Evolutionary conservation across 35 echinoderm and acorn worm genomes (phyloP).

Genomic region (Patiria miniata): DNA sequence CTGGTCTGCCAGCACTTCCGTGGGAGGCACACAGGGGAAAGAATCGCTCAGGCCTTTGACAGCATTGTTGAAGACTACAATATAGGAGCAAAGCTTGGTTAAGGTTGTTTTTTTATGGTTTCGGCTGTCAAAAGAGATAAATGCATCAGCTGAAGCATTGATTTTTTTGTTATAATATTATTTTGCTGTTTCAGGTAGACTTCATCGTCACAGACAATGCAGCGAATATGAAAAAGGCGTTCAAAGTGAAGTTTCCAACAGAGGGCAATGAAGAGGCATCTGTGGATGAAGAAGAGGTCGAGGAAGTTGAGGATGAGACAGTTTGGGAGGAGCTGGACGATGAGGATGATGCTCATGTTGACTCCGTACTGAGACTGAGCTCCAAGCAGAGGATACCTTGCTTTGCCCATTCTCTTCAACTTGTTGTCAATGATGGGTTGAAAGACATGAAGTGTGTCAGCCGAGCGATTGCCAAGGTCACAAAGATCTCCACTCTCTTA

Average conservation of each 20-base stretch:
- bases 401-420: slow-evolving; percentile 41
- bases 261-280: slow-evolving; percentile 4
- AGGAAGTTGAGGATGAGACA: slow-evolving; percentile 39
- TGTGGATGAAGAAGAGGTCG: background rate
- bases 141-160: too few relatives aligned
- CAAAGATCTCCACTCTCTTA: slow-evolving; percentile 10
- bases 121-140: too few relatives aligned
- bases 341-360: background rate
- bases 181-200: too few relatives aligned
- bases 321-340: slow-evolving; percentile 18
- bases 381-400: slow-evolving; percentile 37
- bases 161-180: too few relatives aligned
- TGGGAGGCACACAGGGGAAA: slow-evolving; percentile 14
- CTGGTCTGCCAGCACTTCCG: slow-evolving; percentile 33
- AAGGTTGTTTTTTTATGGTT: too few relatives aligned
- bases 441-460: slow-evolving; percentile 18
- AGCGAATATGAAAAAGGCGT: slow-evolving; percentile 7
- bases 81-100: background rate
- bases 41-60: slow-evolving; percentile 33
- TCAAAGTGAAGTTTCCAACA: too few relatives aligned
- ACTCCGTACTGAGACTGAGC: background rate
- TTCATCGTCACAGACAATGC: slow-evolving; percentile 27
- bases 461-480: slow-evolving; percentile 24
- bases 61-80: background rate
- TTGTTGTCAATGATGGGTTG: slow-evolving; percentile 39